Evolutionary conservation across 92 coral and sea anemone genomes (phyloP), one percentile per base, ranked within the genome.

Genomic region (Porites rus): DNA sequence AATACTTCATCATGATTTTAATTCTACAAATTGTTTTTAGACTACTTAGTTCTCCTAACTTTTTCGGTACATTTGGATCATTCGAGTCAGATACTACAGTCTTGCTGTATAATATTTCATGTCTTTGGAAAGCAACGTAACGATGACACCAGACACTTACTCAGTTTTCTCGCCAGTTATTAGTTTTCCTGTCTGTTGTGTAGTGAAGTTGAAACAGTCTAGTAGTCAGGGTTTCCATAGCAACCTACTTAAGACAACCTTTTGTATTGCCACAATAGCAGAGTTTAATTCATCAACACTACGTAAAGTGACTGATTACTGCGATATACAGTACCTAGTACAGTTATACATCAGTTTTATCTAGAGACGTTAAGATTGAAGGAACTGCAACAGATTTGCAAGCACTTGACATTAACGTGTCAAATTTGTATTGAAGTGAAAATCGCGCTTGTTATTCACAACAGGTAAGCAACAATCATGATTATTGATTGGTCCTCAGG

Each of bases 211-310:
- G 52, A 38, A n/a, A 31, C 31, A 53, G 83, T 64, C 72, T 13
- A 1, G n/a, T 64, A 53, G 17, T 11, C 60, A 64, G 25, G 52
- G 72, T 65, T 46, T 4, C 83, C 52, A 63, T 65, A 21, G 60
- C 83, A 10, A 78, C 73, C n/a, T 6, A 12, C 10, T 17, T 28
- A 50, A 43, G 59, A 11, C 72, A 43, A 5, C 38, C 72, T 64
- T 38, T 78, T 78, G 72, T 64, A 65, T 43, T 78, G 17, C 10
- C 7, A 78, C 72, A 65, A 38, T 14, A 63, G 72, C 19, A 46
- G 65, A 7, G 25, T 14, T 22, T 78, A 20, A 51, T 78, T 78
- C 82, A 38, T 64, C 72, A 64, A 18, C 9, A 19, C 53, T 43
- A 63, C 19, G 82, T 43, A 17, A 50, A 63, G 52, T 51, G 25